Evolutionary conservation across 1,140 invertebrate genomes (phyloP), one percentile per base, ranked within the genome.

Genomic region (Bilobella aurantiaca): DNA sequence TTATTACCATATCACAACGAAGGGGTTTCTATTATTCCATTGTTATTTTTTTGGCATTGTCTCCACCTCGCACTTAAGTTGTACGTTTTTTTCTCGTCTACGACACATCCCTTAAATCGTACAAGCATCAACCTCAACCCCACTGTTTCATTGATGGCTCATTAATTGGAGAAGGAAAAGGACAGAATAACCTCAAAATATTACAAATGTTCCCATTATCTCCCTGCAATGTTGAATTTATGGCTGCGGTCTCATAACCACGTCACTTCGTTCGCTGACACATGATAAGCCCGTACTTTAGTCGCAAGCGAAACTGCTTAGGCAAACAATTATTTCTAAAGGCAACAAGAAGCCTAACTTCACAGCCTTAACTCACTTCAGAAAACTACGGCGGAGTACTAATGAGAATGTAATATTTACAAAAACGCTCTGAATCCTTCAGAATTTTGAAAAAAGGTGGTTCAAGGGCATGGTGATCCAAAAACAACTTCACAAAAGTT

Each of bases 121-220:
- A 8, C 8, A 16, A 5, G 49, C 49, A 5, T 53, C n/a, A 12
- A 42, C 37, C 49, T 23, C 49, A 12, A 5, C 25, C 49, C 25
- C 49, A 16, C 23, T n/a, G n/a, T n/a, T n/a, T 23, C 49, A 53
- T 53, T 53, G 49, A 53, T 53, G 49, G 49, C 49, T 53, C 49
- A 53, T 53, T 53, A 53, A 53, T 53, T 53, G 49, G 49, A 53
- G 49, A 53, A n/a, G 49, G 49, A 53, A 53, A 53, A 53, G 49
- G 49, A 53, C 49, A 53, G 49, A 53, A 53, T 53, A 53, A 53
- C 49, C 49, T 53, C 49, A 53, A 53, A 53, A 53, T 53, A 53
- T 53, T 53, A 53, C 49, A 53, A 53, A 53, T 23, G 49, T 53
- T 53, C 49, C 49, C 49, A 53, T 53, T 53, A 53, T 53, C 49